Conservation (phyloP, 2,888 invertebrate genomes). For the Phyllotreta striolata region DNA sequence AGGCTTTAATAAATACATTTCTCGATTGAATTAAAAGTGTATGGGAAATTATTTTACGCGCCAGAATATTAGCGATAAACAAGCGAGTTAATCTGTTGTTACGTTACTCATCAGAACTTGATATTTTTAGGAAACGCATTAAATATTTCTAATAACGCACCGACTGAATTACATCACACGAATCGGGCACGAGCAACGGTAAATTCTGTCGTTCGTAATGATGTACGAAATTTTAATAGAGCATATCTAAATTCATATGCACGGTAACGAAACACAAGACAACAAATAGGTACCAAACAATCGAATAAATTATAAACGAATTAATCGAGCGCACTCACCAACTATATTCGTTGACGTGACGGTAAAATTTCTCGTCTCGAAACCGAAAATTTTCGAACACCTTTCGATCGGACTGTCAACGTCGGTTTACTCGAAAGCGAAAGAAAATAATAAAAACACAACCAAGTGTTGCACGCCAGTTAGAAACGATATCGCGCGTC, state of each 20-base stretch:
- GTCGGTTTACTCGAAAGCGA: slow-evolving; percentile 22
- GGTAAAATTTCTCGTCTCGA: slow-evolving; percentile 19
- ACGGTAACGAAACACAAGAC: slow-evolving; percentile 36
- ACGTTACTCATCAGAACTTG: slow-evolving; percentile 26
- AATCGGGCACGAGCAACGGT: slow-evolving; percentile 44
- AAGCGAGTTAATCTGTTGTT: slow-evolving; percentile 22
- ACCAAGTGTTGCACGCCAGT: slow-evolving; percentile 36
- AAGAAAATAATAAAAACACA: too few relatives aligned
- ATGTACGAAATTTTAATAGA: slow-evolving; percentile 49
- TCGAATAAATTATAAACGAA: slow-evolving; percentile 21
- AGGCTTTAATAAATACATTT: slow-evolving; percentile 36
- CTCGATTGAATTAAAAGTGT: slow-evolving; percentile 32
- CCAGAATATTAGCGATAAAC: slow-evolving; percentile 23
- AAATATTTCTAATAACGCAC: slow-evolving; percentile 42
- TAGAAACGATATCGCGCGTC: slow-evolving; percentile 34
- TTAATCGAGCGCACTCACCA: slow-evolving; percentile 41
- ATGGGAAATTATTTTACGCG: slow-evolving; percentile 15
- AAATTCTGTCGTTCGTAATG: slow-evolving; percentile 44
- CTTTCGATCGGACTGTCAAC: slow-evolving; percentile 37
- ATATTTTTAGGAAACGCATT: slow-evolving; percentile 43
- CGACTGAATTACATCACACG: slow-evolving; percentile 45
- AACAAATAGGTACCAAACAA: slow-evolving; percentile 27
- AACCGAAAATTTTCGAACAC: slow-evolving; percentile 30
- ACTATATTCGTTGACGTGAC: slow-evolving; percentile 40
- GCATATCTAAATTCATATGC: slow-evolving; percentile 48